Evolutionary conservation across 2,888 invertebrate species (phyloP).

Genomic region (Cryptus armator): DNA sequence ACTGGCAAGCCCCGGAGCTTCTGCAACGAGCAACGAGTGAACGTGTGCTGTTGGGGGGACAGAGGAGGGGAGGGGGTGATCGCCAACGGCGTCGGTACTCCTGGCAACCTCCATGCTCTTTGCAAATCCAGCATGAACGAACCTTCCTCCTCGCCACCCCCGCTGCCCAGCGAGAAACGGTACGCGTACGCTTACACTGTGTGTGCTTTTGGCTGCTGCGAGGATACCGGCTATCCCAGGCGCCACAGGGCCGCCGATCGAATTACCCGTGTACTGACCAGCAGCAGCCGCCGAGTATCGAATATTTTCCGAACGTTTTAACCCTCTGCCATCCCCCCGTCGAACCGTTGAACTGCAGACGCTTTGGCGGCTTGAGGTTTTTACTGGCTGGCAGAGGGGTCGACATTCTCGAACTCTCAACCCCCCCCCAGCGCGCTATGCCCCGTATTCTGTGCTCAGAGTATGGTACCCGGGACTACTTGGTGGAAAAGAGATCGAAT

Average conservation of each 20-base stretch:
- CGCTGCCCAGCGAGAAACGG: not conserved
- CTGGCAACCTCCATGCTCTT: slow-evolving; percentile 61
- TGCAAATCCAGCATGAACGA: slow-evolving; percentile 62
- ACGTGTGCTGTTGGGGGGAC: slow-evolving; percentile 3
- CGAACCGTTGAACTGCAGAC: slow-evolving; percentile 3
- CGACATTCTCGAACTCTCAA: slow-evolving; percentile 10
- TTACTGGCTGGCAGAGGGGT: slow-evolving; percentile 10
- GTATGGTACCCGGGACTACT: slow-evolving; percentile 9
- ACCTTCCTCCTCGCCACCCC: not conserved
- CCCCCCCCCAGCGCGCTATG: not conserved
- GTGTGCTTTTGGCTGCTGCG: slow-evolving; percentile 7
- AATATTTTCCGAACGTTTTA: slow-evolving; percentile 50
- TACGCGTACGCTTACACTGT: not conserved
- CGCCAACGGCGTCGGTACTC: slow-evolving; percentile 50
- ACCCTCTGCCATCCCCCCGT: not conserved
- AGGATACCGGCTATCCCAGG: slow-evolving; percentile 17
- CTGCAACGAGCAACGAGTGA: slow-evolving; percentile 31
- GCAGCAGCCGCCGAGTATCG: slow-evolving; percentile 8
- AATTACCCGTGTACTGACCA: slow-evolving; percentile 48
- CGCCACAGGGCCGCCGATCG: slow-evolving; percentile 43
- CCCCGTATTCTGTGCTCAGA: not conserved
- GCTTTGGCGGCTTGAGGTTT: slow-evolving; percentile 11
- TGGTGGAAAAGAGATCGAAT: slow-evolving; percentile 48
- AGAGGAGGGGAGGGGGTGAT: slow-evolving; percentile 9
- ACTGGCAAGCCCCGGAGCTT: slow-evolving; percentile 51